phyloP scores from a whole-genome alignment of 2,888 invertebrate species.

The Epirrhoe tristata region DNA sequence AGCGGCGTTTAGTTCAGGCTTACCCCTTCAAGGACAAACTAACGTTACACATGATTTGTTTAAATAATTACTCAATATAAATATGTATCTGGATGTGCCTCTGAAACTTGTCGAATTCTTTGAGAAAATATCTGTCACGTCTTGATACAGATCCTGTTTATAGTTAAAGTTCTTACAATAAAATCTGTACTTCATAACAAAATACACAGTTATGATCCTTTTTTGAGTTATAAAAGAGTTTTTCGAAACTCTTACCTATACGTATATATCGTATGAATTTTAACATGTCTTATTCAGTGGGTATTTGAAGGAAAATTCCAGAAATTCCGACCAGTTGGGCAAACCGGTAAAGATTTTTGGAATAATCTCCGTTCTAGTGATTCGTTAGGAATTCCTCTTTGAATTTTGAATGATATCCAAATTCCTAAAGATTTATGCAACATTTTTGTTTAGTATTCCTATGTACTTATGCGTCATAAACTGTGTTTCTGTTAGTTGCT shows the following conservation, averaged over 20 bases:
- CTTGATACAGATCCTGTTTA: too few relatives aligned
- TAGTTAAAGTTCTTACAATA: too few relatives aligned
- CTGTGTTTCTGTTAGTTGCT: too few relatives aligned
- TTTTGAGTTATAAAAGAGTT: not conserved
- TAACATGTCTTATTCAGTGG: not conserved
- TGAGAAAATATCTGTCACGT: too few relatives aligned
- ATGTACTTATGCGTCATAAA: not conserved
- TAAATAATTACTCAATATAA: constrained; percentile 1
- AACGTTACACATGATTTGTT: constrained; percentile 23
- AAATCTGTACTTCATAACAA: too few relatives aligned
- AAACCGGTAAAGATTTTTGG: not conserved
- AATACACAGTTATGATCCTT: too few relatives aligned
- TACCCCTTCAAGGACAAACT: constrained; percentile 39
- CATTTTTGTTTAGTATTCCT: not conserved
- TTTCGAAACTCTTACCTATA: not conserved
- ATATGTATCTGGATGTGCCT: not conserved
- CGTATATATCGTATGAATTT: not conserved
- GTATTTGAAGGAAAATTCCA: not conserved
- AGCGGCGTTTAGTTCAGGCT: constrained; percentile 37
- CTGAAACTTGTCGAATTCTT: too few relatives aligned
- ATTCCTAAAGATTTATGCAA: not conserved
- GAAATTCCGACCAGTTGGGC: not conserved
- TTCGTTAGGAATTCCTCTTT: not conserved
- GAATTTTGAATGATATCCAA: not conserved
- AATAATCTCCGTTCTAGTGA: not conserved